Percentiles rank a stretch among this genome's conserved stretches.
Evolutionary conservation across 2,888 invertebrate species (phyloP).

Genomic region (Hanleya hanleyi): DNA sequence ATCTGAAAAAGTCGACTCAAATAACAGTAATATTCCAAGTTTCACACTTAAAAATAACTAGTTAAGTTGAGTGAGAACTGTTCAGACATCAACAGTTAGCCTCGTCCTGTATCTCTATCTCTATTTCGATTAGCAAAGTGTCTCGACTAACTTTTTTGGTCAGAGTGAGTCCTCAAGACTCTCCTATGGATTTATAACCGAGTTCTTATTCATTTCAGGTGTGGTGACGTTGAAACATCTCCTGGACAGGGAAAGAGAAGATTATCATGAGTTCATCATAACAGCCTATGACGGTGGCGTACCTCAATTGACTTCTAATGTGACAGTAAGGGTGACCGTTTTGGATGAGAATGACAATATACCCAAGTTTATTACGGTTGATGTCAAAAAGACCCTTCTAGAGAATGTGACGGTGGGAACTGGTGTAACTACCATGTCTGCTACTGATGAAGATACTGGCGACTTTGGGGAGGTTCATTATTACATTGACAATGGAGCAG

Average conservation of each 20-base stretch:
- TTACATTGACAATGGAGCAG: conserved; percentile 80
- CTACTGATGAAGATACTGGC: conserved; percentile 79
- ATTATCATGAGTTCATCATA: conserved; percentile 48
- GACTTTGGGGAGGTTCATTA: conserved; percentile 81
- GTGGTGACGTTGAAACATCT: conserved; percentile 74
- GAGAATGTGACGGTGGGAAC: conserved; percentile 53
- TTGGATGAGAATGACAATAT: conserved; percentile 86
- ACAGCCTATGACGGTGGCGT: conserved; percentile 58
- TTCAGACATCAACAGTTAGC: no score
- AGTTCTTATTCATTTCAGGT: no score
- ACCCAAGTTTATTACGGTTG: conserved; percentile 78
- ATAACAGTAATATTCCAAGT: no score
- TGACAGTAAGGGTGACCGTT: conserved; percentile 82
- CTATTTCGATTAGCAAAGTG: no score
- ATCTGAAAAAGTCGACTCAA: no score
- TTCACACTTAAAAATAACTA: no score
- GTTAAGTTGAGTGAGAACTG: no score
- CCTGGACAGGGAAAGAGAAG: conserved; percentile 76
- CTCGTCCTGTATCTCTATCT: no score
- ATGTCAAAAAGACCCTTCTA: conserved; percentile 30
- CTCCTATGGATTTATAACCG: no score
- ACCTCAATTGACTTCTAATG: conserved; percentile 67
- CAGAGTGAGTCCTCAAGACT: no score
- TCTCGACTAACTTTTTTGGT: no score
- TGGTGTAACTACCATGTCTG: conserved; percentile 81